Evolutionary conservation across 2,888 invertebrate species (phyloP), one percentile per base, ranked within the genome.

Genomic region (Drosophila recens): DNA sequence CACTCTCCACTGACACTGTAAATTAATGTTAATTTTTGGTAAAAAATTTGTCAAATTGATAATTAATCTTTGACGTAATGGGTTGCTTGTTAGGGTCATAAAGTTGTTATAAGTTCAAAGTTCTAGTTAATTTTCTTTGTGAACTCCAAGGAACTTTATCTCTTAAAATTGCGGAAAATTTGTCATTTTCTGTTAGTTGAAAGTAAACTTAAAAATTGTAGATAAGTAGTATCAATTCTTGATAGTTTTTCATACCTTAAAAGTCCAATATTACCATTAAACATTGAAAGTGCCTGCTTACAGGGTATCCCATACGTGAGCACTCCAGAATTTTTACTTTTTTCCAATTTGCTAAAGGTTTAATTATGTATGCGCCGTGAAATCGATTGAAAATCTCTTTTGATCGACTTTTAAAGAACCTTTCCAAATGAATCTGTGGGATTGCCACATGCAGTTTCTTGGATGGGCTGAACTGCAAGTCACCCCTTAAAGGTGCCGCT

Each of bases 21-120:
- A 90, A 90, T 91, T 90, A 89, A 83, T 79, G 82, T 81, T 86
- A 87, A 89, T 87, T 87, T 83, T 79, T 64, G 59, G 75, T 76
- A 57, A 67, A 82, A 68, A 81, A 81, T 89, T 87, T 82, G 75
- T 90, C 85, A 91, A 85, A 76, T 58, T 62, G 36, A 49, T 34
- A n/a, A 10, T 27, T 54, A 45, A 52, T 79, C 53, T 20, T 33
- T 20, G 8, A 10, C 11, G 36, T 48, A 58, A 58, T 46, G 20
- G 17, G 45, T 17, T 46, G 15, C 51, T 51, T 20, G 20, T 20
- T 36, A 20, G 9, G 36, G 51, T 11, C 15, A 49, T 17, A 17
- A 13, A 17, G 11, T 13, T 34, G 20, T 4, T 34, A 20, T 20
- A 43, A 46, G 56, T 34, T 56, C n/a, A 56, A 56, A 40, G 40